Evolutionary conservation across 2,113 vertebrate species (phyloP), one percentile per base, ranked within the genome.

Genomic region (Melanotaenia duboulayi): DNA sequence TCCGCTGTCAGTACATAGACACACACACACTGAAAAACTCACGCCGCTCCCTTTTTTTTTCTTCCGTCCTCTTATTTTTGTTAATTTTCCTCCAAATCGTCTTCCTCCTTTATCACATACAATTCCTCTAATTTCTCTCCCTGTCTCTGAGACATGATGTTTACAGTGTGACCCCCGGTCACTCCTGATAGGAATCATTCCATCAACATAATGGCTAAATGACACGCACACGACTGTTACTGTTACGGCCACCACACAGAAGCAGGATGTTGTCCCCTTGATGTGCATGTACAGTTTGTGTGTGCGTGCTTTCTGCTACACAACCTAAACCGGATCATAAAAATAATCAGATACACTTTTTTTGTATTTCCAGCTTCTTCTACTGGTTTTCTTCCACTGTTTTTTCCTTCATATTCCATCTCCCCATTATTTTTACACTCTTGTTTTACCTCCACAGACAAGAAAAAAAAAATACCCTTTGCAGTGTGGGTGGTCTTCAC

Each of bases 401-500:
- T 51, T 58, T 54, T 71, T 65, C 6, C 59, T 72, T 81, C 62
- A 50, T 65, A 58, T 68, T 68, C 56, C 49, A 24, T 71, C n/a
- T 63, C 49, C 75, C 37, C 35, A 65, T 80, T 78, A 74, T 83
- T 76, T 23, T 82, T 69, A 68, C 72, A 78, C 24, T 85, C 60
- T 72, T 76, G 74, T 78, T 78, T 88, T 72, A 84, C 73, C 76
- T 86, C 68, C 78, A 58, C 79, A 81, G 78, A 63, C 48, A 75
- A 61, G 39, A 87, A 78, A 78, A 71, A 70, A 74, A 77, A 75
- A 83, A 68, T 69, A 57, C 57, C 59, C 82, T 77, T 74, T 54
- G 69, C 82, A 78, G 37, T 89, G 88, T 94, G 94, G 93, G 94
- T 95, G 93, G 94, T 95, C 94, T 82, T 81, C 46, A 59, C 59